Percentiles rank a stretch among this genome's conserved stretches.
Conservation (phyloP, 2,888 invertebrate species). For the Philaethria dido region DNA sequence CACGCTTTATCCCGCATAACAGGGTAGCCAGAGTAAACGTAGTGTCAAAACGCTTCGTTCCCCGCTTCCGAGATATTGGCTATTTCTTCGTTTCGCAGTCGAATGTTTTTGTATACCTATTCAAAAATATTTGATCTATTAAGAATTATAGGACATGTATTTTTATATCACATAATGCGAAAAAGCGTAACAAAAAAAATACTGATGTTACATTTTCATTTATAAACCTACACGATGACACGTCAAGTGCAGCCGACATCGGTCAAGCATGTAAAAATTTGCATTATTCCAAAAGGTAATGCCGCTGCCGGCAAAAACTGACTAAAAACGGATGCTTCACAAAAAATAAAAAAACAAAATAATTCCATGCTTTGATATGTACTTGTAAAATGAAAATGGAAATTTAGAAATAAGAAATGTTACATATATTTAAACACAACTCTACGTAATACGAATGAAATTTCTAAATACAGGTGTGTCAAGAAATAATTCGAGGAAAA, state of each 20-base stretch:
- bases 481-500: background rate
- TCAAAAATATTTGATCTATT: too few relatives aligned
- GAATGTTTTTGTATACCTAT: too few relatives aligned
- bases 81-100: too few relatives aligned
- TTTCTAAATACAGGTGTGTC: background rate
- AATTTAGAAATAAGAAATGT: background rate
- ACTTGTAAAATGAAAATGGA: too few relatives aligned
- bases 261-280: slow-evolving; percentile 24
- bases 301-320: background rate
- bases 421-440: background rate
- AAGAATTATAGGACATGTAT: too few relatives aligned
- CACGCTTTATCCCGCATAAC: too few relatives aligned
- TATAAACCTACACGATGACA: background rate
- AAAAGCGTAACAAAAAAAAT: background rate
- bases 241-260: slow-evolving; percentile 9
- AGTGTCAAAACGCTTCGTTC: too few relatives aligned
- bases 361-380: background rate
- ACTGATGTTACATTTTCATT: background rate
- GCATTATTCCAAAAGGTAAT: slow-evolving; percentile 30
- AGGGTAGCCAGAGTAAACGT: too few relatives aligned
- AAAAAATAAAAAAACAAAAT: background rate
- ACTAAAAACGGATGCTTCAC: background rate
- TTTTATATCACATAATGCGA: too few relatives aligned
- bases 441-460: background rate
- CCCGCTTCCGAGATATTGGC: too few relatives aligned